These are phyloP conservation scores for Drosophila ananassae DNA, from an alignment of 1,140 invertebrate genomes.

Conservation along the genomic window DNA sequence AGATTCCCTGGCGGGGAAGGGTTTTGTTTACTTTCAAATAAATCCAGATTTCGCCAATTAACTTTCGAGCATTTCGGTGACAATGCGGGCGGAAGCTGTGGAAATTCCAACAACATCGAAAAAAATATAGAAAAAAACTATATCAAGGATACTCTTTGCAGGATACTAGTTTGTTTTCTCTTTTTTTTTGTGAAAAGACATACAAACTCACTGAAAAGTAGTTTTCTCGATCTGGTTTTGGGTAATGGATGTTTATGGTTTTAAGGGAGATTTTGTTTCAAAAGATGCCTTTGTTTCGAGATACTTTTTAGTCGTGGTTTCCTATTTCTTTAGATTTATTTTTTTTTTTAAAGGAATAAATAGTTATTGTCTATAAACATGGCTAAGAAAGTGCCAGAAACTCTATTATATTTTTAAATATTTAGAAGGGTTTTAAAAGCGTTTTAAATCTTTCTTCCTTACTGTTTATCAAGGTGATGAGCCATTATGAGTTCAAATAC, in stretches of 20 bases:
- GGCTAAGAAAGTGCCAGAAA: no score
- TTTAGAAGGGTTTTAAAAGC: no score
- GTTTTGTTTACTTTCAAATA: slow-evolving; percentile 7
- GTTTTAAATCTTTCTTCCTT: no score
- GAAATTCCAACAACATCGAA: not conserved
- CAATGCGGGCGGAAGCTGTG: not conserved
- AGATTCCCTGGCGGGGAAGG: not conserved
- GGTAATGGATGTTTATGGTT: not conserved
- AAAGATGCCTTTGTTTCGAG: not conserved
- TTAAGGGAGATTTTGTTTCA: not conserved
- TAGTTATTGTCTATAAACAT: not conserved
- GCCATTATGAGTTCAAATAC: no score
- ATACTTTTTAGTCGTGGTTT: not conserved
- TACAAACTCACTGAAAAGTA: not conserved
- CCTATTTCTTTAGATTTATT: not conserved
- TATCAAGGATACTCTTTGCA: not conserved
- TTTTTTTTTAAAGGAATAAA: not conserved
- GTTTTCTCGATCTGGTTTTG: not conserved
- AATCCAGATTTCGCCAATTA: slow-evolving; percentile 10
- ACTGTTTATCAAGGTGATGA: no score
- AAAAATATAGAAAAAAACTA: not conserved
- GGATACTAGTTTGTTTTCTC: not conserved
- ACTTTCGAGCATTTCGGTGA: slow-evolving; percentile 2
- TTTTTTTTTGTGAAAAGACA: not conserved
- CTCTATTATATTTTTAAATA: no score